Base-by-base conservation (phyloP, 2,113 vertebrate species). In the Irena cyanogastra region DNA sequence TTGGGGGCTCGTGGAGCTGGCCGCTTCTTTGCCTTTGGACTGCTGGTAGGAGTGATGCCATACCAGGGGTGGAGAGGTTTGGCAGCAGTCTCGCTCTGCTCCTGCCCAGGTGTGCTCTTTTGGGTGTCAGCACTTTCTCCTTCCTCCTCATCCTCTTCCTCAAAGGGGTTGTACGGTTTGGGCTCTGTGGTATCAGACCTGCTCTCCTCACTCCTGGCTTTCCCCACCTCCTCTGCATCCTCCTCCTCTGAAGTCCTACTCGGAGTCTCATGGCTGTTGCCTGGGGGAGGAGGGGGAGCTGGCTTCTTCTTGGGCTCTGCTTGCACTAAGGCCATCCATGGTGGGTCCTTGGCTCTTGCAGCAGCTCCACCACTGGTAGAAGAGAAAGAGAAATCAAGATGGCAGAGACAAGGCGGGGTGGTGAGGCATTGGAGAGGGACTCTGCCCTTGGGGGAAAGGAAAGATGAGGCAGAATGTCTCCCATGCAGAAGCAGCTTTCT, bases 251-350 rank as follows among this genome's bases (percentile, higher is more conserved):
- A 57, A 75, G 75, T 83, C 83, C 69, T 91, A 16, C 82, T 70
- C 0, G 18, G 90, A 8, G 76, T 93, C 71, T 97, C 95, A 0
- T 96, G 91, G 60, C 94, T 61, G 33, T 90, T 92, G 81, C 96
- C 89, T 0, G 94, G 97, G 6, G 97, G 97, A 57, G 97, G 97
- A 63, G 97, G 98, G 14, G 99, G 99, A 87, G 99, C 98, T 52
- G 98, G 98, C 97, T 99, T 99, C 98, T 98, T 99, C 98, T 98
- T 99, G 81, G 98, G 22, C 91, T 99, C 99, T 75, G 98, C 97
- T 80, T 99, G 98, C 76, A 99, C 99, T 94, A 99, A 97, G 8
- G 98, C 96, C 87, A 99, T 98, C 99, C 99, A 99, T 1, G 99
- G 99, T 12, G 99, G 99, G 82, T 99, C 99, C 97, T 99, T 99